Conservation (phyloP, 2,888 invertebrate genomes). For the Scaptomyza polygonia region DNA sequence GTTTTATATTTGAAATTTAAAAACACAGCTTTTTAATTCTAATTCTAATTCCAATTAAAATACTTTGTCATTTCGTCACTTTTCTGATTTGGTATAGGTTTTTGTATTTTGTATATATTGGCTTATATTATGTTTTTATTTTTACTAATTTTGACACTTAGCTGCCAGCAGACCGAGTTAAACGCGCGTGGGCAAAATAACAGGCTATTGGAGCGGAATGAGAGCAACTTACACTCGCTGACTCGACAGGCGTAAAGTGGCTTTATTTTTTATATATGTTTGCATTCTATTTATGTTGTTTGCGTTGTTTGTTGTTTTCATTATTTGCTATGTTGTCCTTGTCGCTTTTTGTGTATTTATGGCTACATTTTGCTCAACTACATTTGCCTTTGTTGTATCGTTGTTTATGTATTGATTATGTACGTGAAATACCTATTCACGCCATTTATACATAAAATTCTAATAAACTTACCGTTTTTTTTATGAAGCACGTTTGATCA, state of each 20-base stretch:
- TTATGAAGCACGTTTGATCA: constrained; percentile 81
- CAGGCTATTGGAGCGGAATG: constrained; percentile 54
- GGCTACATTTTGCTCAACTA: constrained; percentile 23
- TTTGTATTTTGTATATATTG: constrained; percentile 47
- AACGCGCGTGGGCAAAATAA: constrained; percentile 58
- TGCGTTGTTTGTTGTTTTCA: constrained; percentile 26
- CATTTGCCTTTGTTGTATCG: constrained; percentile 36
- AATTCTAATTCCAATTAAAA: too few species aligned
- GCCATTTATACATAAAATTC: background rate
- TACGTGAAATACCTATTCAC: background rate
- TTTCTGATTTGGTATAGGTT: constrained; percentile 34
- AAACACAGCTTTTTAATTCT: background rate
- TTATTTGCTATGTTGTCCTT: constrained; percentile 27
- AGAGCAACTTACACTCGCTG: constrained; percentile 54
- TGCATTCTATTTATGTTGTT: constrained; percentile 12
- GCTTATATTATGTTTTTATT: constrained; percentile 45
- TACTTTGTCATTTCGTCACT: constrained; percentile 11
- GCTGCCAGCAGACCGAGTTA: constrained; percentile 50
- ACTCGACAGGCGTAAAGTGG: constrained; percentile 76
- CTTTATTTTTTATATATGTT: constrained; percentile 45
- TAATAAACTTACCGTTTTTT: background rate
- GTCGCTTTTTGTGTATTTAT: constrained; percentile 39
- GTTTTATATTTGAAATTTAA: background rate
- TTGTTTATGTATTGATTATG: constrained; percentile 18
- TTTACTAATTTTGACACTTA: constrained; percentile 40